Conservation (phyloP, 2,888 invertebrate species). For the Syrphus vitripennis region DNA sequence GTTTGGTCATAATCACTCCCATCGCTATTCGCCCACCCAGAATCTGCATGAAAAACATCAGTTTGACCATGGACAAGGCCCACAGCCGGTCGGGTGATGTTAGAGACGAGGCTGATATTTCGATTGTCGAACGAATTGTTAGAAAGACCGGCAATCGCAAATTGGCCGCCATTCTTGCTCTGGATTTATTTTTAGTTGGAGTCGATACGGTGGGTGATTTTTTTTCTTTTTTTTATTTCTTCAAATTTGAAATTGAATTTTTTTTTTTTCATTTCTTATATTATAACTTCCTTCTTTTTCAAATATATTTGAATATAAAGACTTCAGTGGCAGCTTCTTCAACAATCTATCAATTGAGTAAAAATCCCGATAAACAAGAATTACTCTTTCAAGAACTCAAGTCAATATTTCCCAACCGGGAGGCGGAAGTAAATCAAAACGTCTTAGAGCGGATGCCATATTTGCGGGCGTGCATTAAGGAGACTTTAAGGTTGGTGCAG, state of each 20-base stretch:
- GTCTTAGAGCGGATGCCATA: slow-evolving; percentile 86
- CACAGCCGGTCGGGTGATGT: slow-evolving; percentile 74
- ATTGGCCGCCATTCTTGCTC: slow-evolving; percentile 87
- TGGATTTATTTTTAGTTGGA: slow-evolving; percentile 90
- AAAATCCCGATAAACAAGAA: slow-evolving; percentile 86
- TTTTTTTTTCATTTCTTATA: neutral
- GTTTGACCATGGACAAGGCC: slow-evolving; percentile 82
- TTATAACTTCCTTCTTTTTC: too few relatives aligned
- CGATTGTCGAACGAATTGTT: slow-evolving; percentile 84
- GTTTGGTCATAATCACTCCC: slow-evolving; percentile 2
- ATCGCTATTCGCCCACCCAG: slow-evolving; percentile 75
- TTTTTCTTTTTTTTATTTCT: neutral
- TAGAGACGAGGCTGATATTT: slow-evolving; percentile 82
- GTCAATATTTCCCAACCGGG: slow-evolving; percentile 82
- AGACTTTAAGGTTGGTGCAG: slow-evolving; percentile 85
- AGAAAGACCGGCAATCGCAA: slow-evolving; percentile 83
- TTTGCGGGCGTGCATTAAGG: slow-evolving; percentile 89
- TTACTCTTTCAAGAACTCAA: slow-evolving; percentile 85
- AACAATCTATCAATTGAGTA: slow-evolving; percentile 88
- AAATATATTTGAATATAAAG: too few relatives aligned
- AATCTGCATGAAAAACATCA: slow-evolving; percentile 84
- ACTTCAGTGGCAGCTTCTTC: slow-evolving; percentile 90
- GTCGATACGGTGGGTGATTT: slow-evolving; percentile 86
- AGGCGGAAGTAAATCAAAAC: slow-evolving; percentile 83
- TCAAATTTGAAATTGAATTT: neutral